These are phyloP conservation scores for Lamellibrachia satsuma DNA, from an alignment of 2,888 invertebrate genomes.

Conservation along the genomic window DNA sequence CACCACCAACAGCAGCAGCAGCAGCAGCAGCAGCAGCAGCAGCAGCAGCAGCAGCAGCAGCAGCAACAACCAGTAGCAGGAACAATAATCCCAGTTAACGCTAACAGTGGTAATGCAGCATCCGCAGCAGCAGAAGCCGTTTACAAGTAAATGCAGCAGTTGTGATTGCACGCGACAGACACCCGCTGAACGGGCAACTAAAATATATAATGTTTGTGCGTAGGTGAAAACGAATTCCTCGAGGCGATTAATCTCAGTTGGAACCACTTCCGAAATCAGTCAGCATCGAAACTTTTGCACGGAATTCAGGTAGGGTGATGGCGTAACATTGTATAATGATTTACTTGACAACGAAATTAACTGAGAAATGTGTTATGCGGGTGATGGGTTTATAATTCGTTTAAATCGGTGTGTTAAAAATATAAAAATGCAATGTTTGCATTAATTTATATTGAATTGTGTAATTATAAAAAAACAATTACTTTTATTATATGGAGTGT, in stretches of 20 bases:
- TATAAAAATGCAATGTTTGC: not conserved
- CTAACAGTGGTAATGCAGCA: too few species aligned
- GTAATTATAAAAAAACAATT: not conserved
- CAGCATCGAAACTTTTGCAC: constrained; percentile 44
- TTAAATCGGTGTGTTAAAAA: not conserved
- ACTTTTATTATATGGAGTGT: not conserved
- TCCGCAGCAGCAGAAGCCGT: not conserved
- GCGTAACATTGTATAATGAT: not conserved
- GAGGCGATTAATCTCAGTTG: constrained; percentile 65
- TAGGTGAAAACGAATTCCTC: constrained; percentile 66
- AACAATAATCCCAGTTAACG: too few species aligned
- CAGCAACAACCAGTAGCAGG: too few species aligned
- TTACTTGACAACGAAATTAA: not conserved
- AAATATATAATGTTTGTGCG: constrained; percentile 33
- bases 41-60: rapidly evolving
- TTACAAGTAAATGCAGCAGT: not conserved
- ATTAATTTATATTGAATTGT: not conserved
- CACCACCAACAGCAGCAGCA: too few species aligned
- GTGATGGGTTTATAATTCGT: not conserved
- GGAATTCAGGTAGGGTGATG: constrained; percentile 42
- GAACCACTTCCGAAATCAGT: constrained; percentile 48
- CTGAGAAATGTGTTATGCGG: constrained; percentile 31
- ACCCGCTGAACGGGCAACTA: not conserved
- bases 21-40: rapidly evolving
- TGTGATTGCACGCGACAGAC: not conserved